Conservation (phyloP, 2,797 vertebrate species). For the Chelidonichthys spinosus region DNA sequence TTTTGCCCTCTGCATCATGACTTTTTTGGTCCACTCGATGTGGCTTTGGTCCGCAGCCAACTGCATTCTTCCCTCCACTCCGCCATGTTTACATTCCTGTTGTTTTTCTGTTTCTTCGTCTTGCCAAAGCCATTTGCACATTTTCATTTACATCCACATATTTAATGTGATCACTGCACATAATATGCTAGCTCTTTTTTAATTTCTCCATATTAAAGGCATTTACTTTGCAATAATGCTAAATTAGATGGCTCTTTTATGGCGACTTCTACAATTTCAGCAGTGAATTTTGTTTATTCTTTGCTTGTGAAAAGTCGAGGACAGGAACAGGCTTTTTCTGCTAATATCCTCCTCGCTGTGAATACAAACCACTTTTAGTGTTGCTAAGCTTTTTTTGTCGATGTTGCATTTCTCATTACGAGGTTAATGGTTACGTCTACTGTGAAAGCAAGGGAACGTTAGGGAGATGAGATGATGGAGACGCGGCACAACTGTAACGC, state of each 20-base stretch:
- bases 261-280: not conserved
- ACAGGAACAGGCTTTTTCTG: not conserved
- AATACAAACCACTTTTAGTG: constrained; percentile 4
- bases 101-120: not conserved
- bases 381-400: not conserved
- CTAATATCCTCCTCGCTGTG: not conserved
- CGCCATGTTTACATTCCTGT: not conserved
- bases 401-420: not conserved
- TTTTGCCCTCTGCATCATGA: not conserved
- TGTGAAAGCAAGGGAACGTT: not conserved
- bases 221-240: not conserved
- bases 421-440: not conserved
- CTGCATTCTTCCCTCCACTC: not conserved
- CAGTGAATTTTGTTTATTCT: not conserved
- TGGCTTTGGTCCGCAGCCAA: not conserved
- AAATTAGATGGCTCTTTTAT: not conserved
- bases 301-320: not conserved
- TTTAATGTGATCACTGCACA: not conserved
- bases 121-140: not conserved
- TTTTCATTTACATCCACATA: not conserved
- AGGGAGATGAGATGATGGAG: not conserved
- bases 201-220: not conserved
- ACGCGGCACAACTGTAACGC: not conserved
- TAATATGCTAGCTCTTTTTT: not conserved
- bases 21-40: not conserved